Conservation (phyloP, 1,140 invertebrate species). For the Steinernema feltiae region DNA sequence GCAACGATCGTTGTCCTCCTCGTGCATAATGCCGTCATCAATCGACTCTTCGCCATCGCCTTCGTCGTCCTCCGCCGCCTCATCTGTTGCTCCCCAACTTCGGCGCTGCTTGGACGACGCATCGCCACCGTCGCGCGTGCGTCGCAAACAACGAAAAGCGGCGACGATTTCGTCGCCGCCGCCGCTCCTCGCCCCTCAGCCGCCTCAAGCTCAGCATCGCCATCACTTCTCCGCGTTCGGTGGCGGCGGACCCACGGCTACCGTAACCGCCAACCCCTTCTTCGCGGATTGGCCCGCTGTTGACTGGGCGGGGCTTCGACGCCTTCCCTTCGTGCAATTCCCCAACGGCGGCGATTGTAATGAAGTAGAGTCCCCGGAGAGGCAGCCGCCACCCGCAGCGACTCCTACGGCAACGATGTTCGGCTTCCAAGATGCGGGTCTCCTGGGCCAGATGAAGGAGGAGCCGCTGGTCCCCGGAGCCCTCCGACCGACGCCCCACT, state of each 20-base stretch:
- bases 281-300: not conserved
- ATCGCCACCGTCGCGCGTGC: no score
- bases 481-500: not conserved
- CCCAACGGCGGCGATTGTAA: slow-evolving; percentile 7
- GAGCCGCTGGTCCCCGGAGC: slow-evolving; percentile 12
- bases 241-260: not conserved
- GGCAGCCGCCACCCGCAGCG: slow-evolving; percentile 14
- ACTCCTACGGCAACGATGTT: not conserved
- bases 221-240: not conserved
- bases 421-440: slow-evolving; percentile 7
- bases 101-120: no score
- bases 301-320: not conserved
- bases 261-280: not conserved
- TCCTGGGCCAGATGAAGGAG: slow-evolving; percentile 14
- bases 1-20: not conserved
- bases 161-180: not conserved
- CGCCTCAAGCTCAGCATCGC: not conserved
- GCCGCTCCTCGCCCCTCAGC: not conserved
- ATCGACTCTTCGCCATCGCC: not conserved
- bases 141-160: no score
- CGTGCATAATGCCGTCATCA: slow-evolving; percentile 5
- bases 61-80: no score
- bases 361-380: slow-evolving; percentile 14
- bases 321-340: not conserved
- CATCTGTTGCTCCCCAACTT: no score